These are phyloP conservation scores for Yasuhikotakia modesta DNA, from an alignment of 2,797 vertebrate genomes.

Conservation along the genomic window DNA sequence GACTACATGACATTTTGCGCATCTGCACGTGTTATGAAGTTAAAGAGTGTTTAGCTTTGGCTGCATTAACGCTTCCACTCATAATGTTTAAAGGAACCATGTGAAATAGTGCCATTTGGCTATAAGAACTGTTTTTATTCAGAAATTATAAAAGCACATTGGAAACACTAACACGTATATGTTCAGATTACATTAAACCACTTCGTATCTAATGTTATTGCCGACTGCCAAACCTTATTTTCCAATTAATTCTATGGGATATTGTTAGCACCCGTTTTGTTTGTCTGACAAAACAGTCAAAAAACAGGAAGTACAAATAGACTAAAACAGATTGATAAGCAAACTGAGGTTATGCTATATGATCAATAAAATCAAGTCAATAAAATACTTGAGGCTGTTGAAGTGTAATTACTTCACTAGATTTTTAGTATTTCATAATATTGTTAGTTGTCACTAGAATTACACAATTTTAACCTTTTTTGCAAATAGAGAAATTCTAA, in stretches of 20 bases:
- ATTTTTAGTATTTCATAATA: neutral
- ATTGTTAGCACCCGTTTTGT: neutral
- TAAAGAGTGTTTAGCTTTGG: slow-evolving; percentile 4
- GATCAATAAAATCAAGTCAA: neutral
- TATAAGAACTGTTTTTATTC: too few relatives aligned
- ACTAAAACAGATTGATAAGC: slow-evolving; percentile 32
- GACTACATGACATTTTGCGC: slow-evolving; percentile 68
- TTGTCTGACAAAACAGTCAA: slow-evolving; percentile 11
- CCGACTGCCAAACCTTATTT: slow-evolving; percentile 4
- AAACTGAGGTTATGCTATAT: slow-evolving; percentile 6
- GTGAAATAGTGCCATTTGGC: too few relatives aligned
- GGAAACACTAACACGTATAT: neutral
- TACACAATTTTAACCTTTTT: neutral
- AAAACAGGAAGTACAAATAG: too few relatives aligned
- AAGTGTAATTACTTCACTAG: neutral
- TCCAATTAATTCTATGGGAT: slow-evolving; percentile 11
- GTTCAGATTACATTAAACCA: slow-evolving; percentile 20
- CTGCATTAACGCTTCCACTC: neutral
- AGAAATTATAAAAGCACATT: too few relatives aligned
- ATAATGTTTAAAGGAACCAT: too few relatives aligned
- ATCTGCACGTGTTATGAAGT: slow-evolving; percentile 26
- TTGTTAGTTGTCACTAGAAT: neutral
- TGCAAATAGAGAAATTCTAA: neutral
- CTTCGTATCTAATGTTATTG: slow-evolving; percentile 25
- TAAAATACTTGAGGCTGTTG: slow-evolving; percentile 8